Base-by-base conservation (phyloP, 30 jellyfish, hydroid and myxozoan genomes). In the Hydractinia symbiolongicarpus region DNA sequence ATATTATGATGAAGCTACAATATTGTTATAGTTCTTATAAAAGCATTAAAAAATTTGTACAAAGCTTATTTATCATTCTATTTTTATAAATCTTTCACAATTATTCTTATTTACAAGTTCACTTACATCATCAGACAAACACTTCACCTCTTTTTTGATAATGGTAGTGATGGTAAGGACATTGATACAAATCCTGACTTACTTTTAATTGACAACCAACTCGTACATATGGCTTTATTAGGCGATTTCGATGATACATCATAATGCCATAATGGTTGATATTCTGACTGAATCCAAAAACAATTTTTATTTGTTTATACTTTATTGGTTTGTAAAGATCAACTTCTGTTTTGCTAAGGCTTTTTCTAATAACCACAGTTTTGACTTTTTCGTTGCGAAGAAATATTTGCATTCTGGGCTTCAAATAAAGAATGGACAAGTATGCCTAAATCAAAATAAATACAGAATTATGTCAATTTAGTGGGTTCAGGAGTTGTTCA, bases 201-300 rank as follows among this genome's bases (percentile, higher is more conserved):
- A 93, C 98, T 93, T 93, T 93, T 19, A 87, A 83, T 80, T 93
- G 98, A 54, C 83, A 80, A n/a, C 98, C 98, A 61, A 93, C 98
- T 57, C 98, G 86, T 56, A 93, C 96, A 84, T 93, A 93, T 10
- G 98, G 98, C 67, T 93, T 93, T 8, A 93, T 93, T 11, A 93
- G 86, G 54, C 98, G 81, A 84, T 93, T 93, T 61, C 95, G 79
- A 82, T 93, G 90, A 70, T 93, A 93, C 98, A 93, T 93, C 98
- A 93, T 93, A 50, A 93, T 93, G 16, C 98, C 98, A 81, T 93
- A 93, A 67, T 93, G 98, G 82, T 93, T 83, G 61, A 57, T 83
- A 81, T 93, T 93, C 81, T 93, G 98, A 70, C 96, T 87, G 93
- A 93, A 93, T 8, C 98, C 98, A 83, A 93, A 93, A 6, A 91